Base-by-base conservation (phyloP, 2,113 vertebrate species). In the Apteryx owenii region DNA sequence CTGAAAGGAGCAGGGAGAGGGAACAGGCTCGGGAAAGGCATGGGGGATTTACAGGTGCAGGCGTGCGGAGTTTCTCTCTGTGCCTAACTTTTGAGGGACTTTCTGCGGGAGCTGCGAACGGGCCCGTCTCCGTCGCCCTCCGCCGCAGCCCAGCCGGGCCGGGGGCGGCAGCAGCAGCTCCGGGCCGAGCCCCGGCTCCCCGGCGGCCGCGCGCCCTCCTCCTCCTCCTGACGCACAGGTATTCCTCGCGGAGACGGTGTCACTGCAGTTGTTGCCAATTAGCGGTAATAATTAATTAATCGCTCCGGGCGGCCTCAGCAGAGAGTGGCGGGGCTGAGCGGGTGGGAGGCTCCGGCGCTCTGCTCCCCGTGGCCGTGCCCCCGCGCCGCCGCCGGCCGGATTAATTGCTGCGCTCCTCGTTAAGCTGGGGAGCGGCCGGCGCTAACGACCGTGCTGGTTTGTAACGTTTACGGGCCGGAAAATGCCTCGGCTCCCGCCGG, bases 381-480 rank as follows among this genome's bases (percentile, higher is more conserved):
- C 36, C 36, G 36, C 36, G 36, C 14, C n/a, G 5, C 3, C 60
- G 13, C 50, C 36, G 31, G 58, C n/a, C 10, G 61, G 68, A 8
- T 85, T 62, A 44, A 61, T 77, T 53, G 19, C 42, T 31, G 20
- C 44, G 1, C 44, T 17, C 66, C 21, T 33, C 13, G 0, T 64
- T 53, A 62, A 46, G 17, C 28, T n/a, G 85, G 40, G 60, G 79
- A 4, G 44, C 11, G 42, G 4, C 18, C 21, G 75, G 31, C 13
- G 13, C 7, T 12, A 12, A 36, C 0, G 14, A 53, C 17, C 1
- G 0, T 1, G 60, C 5, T 54, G 88, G 11, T 40, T 71, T 26
- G 13, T 61, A 7, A n/a, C 3, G 2, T 13, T 58, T 8, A 0
- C 2, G 18, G 4, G 60, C 1, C 18, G 46, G 23, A 13, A 5